phyloP scores from a whole-genome alignment of 2,888 invertebrate species.

The Phaonia tiefii region DNA sequence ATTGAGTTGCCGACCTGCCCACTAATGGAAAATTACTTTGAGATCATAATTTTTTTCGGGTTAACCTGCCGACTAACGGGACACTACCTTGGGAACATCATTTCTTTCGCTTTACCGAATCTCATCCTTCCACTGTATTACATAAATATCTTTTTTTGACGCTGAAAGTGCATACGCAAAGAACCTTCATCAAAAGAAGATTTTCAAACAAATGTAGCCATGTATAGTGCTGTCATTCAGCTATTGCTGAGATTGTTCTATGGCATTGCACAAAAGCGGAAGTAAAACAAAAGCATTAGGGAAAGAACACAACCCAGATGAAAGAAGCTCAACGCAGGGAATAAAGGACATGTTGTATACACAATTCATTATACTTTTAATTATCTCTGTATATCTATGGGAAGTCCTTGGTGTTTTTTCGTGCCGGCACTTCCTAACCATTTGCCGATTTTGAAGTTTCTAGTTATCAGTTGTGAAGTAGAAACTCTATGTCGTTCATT shows the following conservation, averaged over 20 bases:
- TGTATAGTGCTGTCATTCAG: constrained; percentile 45
- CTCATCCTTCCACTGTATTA: too few relatives aligned
- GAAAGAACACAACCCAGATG: not conserved
- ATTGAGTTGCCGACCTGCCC: too few relatives aligned
- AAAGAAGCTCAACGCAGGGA: not conserved
- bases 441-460: not conserved
- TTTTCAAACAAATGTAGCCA: constrained; percentile 48
- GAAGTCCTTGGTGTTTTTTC: constrained; percentile 1
- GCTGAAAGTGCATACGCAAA: too few relatives aligned
- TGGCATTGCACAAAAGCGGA: not conserved
- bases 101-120: too few relatives aligned
- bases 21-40: too few relatives aligned
- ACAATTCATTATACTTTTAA: constrained; percentile 66
- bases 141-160: too few relatives aligned
- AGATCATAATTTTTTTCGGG: too few relatives aligned
- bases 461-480: constrained; percentile 17
- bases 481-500: constrained; percentile 16
- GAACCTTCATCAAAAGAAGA: too few relatives aligned
- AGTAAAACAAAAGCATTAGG: not conserved
- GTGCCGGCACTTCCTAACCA: not conserved
- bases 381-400: constrained; percentile 46
- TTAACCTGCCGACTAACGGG: too few relatives aligned
- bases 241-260: constrained; percentile 55
- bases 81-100: too few relatives aligned
- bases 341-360: constrained; percentile 32